A percentile compares a stretch with the other conserved stretches of the same genome.
phyloP scores from a whole-genome alignment of 2,888 invertebrate genomes.

The Drosophila falleni region DNA sequence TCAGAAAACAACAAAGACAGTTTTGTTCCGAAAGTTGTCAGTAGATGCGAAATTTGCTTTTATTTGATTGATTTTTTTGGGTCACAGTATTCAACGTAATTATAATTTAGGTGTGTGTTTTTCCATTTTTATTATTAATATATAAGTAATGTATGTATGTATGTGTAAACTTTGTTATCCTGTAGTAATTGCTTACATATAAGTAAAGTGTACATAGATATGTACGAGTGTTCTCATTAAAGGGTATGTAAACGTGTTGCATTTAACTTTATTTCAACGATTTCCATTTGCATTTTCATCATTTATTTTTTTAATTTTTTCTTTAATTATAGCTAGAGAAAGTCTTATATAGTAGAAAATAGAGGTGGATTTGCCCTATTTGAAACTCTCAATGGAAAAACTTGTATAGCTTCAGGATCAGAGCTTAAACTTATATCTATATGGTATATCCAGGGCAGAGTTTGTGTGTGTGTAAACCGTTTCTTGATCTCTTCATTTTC shows the following conservation, averaged over 20 bases:
- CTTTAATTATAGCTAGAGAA: slow-evolving; percentile 45
- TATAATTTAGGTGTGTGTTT: slow-evolving; percentile 41
- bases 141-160: slow-evolving; percentile 33
- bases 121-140: slow-evolving; percentile 18
- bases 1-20: slow-evolving; percentile 16
- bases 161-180: slow-evolving; percentile 45
- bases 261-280: slow-evolving; percentile 6
- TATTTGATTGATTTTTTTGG: slow-evolving; percentile 71
- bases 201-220: slow-evolving; percentile 58
- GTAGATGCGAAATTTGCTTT: slow-evolving; percentile 77
- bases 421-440: slow-evolving; percentile 31
- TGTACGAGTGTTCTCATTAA: slow-evolving; percentile 41
- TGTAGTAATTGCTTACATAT: slow-evolving; percentile 65
- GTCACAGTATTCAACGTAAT: slow-evolving; percentile 73
- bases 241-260: slow-evolving; percentile 46
- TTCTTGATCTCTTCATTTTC: neutral
- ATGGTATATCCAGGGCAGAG: slow-evolving; percentile 15
- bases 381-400: slow-evolving; percentile 50
- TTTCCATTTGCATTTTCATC: slow-evolving; percentile 5
- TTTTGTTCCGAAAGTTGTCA: slow-evolving; percentile 52
- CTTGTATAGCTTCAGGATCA: slow-evolving; percentile 29
- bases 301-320: neutral
- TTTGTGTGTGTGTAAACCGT: neutral
- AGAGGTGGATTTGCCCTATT: slow-evolving; percentile 45
- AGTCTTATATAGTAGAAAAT: slow-evolving; percentile 65